Evolutionary conservation across 2,113 vertebrate species (phyloP).

Genomic region (Corydoras maculifer): DNA sequence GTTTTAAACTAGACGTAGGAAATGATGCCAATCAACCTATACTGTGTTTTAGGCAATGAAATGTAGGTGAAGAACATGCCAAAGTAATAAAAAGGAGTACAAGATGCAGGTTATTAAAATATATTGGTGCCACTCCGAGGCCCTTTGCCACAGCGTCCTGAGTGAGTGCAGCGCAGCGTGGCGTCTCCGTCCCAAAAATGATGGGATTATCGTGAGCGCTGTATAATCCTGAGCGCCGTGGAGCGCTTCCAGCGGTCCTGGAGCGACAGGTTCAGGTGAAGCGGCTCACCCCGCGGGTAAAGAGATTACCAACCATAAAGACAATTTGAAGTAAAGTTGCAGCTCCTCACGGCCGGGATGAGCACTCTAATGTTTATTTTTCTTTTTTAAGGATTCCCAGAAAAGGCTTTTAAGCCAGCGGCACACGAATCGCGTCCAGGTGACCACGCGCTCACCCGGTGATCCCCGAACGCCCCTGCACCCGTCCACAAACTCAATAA

Average conservation of each 20-base stretch:
- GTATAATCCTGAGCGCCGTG: conserved; percentile 38
- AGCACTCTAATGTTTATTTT: conserved; percentile 51
- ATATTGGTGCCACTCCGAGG: conserved; percentile 54
- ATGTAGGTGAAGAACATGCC: too few relatives aligned
- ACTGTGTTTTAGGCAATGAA: too few relatives aligned
- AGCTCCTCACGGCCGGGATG: conserved; percentile 48
- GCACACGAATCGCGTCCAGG: conserved; percentile 46
- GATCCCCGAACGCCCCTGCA: conserved; percentile 58
- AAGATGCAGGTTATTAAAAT: conserved; percentile 47
- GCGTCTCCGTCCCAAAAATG: conserved; percentile 42
- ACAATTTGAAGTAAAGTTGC: conserved; percentile 72
- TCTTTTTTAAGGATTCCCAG: conserved; percentile 66
- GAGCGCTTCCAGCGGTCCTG: conserved; percentile 50
- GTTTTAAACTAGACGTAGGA: too few relatives aligned
- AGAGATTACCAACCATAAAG: conserved; percentile 74
- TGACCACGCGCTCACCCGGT: conserved; percentile 65
- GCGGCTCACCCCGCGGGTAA: conserved; percentile 64
- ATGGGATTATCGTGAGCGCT: conserved; percentile 60
- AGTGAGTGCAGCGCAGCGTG: conserved; percentile 2
- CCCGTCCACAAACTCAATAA: conserved; percentile 83
- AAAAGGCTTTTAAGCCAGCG: conserved; percentile 72
- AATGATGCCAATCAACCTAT: too few relatives aligned
- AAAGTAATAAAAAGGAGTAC: too few relatives aligned
- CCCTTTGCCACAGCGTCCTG: conserved; percentile 31
- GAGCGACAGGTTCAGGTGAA: conserved; percentile 57